Conservation (phyloP, 2,113 vertebrate genomes). For the Hippolais icterina region DNA sequence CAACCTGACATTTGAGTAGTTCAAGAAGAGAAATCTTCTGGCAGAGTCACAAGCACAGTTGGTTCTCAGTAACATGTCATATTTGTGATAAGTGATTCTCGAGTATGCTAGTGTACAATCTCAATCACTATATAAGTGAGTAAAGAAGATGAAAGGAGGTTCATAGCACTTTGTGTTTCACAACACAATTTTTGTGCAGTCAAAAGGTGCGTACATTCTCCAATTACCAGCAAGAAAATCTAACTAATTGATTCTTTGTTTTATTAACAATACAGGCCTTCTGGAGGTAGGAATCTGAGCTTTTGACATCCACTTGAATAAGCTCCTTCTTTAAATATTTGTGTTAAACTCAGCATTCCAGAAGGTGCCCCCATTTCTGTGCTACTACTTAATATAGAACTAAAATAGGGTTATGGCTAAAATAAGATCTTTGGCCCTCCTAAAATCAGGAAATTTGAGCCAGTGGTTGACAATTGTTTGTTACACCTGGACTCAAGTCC, state of each 20-base stretch:
- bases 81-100: constrained; percentile 6
- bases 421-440: neutral
- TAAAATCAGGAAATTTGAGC: neutral
- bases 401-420: neutral
- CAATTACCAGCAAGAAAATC: neutral
- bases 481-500: neutral
- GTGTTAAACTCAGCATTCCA: constrained; percentile 19
- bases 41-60: neutral
- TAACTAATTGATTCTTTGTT: neutral
- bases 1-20: neutral
- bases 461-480: accelerated
- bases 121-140: neutral
- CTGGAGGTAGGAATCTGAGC: neutral
- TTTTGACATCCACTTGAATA: neutral
- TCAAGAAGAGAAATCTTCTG: constrained; percentile 16
- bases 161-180: neutral
- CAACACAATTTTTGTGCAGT: neutral
- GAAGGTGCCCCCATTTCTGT: neutral
- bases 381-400: neutral
- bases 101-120: neutral
- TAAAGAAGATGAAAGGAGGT: neutral
- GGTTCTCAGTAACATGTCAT: constrained; percentile 4
- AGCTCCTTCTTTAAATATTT: neutral
- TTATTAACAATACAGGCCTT: neutral
- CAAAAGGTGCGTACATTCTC: neutral